Percentiles rank a stretch among this genome's conserved stretches.
These are phyloP conservation scores for Diabrotica balteata DNA, from an alignment of 2,888 invertebrate genomes.

Conservation along the genomic window DNA sequence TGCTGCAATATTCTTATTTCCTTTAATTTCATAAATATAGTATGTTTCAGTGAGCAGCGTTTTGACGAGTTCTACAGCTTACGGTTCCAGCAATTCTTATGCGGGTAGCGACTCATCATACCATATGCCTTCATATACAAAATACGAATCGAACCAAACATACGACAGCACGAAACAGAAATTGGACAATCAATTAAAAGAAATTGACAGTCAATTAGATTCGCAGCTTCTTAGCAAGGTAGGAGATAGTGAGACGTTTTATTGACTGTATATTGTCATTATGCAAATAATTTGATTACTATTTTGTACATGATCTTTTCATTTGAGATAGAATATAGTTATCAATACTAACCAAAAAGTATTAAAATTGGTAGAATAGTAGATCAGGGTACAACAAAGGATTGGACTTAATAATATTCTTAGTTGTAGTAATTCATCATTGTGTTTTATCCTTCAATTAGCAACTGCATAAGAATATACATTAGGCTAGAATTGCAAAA, in stretches of 20 bases:
- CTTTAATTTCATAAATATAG: slow-evolving; percentile 19
- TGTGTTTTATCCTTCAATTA: no score
- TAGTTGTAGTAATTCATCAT: no score
- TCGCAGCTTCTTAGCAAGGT: slow-evolving; percentile 72
- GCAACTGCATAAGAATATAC: no score
- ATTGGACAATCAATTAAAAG: slow-evolving; percentile 81
- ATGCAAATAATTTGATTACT: slow-evolving; percentile 10
- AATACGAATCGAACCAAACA: slow-evolving; percentile 64
- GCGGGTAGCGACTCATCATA: slow-evolving; percentile 66
- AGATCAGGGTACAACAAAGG: no score
- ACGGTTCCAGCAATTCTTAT: slow-evolving; percentile 66
- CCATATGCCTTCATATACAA: slow-evolving; percentile 59
- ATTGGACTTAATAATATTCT: no score
- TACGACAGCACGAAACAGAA: slow-evolving; percentile 79
- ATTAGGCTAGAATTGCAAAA: no score
- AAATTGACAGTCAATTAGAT: slow-evolving; percentile 80
- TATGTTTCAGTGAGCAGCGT: slow-evolving; percentile 65
- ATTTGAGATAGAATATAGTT: no score
- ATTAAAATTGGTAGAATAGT: no score
- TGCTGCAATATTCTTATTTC: background rate
- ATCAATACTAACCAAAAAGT: no score
- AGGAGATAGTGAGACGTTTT: slow-evolving; percentile 61
- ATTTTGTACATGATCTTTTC: slow-evolving; percentile 19
- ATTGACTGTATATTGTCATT: slow-evolving; percentile 46
- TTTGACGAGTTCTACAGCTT: slow-evolving; percentile 65